Conservation (phyloP, 2,113 vertebrate genomes). For the Asarcornis scutulata region DNA sequence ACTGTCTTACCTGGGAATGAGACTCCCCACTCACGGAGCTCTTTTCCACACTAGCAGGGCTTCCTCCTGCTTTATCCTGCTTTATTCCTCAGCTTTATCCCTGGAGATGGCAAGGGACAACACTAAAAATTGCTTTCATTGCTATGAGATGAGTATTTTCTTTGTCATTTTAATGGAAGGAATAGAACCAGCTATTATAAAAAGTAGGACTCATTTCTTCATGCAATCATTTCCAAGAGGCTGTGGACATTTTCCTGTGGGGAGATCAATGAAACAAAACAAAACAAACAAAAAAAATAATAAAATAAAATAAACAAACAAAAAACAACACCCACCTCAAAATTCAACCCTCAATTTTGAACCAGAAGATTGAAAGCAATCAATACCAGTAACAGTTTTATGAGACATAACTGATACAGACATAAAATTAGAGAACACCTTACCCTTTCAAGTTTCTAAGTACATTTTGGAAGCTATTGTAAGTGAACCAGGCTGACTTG, state of each 20-base stretch:
- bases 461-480: background rate
- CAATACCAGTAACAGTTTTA: background rate
- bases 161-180: conserved; percentile 31
- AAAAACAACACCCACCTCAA: background rate
- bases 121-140: background rate
- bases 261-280: background rate
- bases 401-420: background rate
- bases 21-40: background rate
- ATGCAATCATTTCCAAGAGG: background rate
- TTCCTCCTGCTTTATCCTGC: background rate
- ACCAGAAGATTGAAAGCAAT: background rate
- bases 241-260: background rate
- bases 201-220: background rate
- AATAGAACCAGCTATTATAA: conserved; percentile 2
- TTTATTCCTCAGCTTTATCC: background rate
- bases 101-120: background rate
- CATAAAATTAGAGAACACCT: background rate
- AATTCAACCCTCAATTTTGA: background rate
- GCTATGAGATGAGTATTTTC: background rate
- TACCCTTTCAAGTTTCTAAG: background rate
- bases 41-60: background rate
- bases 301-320: too few relatives aligned
- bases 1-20: too few relatives aligned
- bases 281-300: background rate
- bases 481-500: background rate